Conservation (phyloP, 2,797 vertebrate genomes). For the Loriculus beryllinus region DNA sequence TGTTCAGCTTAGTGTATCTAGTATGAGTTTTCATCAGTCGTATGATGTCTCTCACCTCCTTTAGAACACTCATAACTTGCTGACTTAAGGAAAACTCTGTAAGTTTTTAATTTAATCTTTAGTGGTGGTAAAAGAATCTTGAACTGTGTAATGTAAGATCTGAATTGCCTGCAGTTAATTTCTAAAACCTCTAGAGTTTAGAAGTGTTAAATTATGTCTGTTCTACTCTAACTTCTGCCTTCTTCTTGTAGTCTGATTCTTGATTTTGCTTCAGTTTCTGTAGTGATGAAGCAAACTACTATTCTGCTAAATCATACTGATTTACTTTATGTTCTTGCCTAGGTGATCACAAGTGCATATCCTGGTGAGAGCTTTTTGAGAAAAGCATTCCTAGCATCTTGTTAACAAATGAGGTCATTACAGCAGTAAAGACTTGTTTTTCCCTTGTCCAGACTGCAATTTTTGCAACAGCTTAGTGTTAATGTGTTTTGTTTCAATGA, state of each 20-base stretch:
- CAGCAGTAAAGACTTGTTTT: neutral
- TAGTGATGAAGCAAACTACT: neutral
- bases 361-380: neutral
- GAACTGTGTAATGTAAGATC: neutral
- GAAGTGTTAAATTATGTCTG: neutral
- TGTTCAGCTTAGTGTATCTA: neutral
- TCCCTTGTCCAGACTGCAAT: neutral
- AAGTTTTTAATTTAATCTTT: neutral
- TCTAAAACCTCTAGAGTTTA: neutral
- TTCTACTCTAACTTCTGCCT: neutral
- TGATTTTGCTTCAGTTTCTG: neutral
- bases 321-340: neutral
- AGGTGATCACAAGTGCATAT: neutral
- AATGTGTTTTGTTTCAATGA: neutral
- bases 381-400: neutral
- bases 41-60: neutral
- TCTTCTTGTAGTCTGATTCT: neutral
- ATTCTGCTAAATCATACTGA: neutral
- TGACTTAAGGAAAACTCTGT: neutral
- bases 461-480: neutral
- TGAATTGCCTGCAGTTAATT: neutral
- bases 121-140: neutral
- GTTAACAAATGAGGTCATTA: neutral
- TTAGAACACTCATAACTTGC: neutral
- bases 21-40: neutral